Percentiles rank a stretch among this genome's conserved stretches.
Evolutionary conservation across 1,140 invertebrate species (phyloP).

Genomic region (Aphaenogaster ashmeadi): DNA sequence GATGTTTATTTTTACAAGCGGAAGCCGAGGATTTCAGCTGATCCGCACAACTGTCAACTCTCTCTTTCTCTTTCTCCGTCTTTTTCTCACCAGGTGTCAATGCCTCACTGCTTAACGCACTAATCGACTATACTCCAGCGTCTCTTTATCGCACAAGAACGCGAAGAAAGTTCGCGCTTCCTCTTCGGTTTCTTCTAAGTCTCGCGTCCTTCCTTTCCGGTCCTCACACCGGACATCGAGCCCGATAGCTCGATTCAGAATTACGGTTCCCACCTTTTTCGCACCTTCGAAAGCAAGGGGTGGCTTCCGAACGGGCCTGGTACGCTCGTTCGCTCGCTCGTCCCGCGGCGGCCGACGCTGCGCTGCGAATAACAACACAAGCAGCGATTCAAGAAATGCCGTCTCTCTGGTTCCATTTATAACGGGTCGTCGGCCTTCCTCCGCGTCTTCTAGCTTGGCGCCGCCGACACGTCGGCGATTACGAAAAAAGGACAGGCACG

Average conservation of each 20-base stretch:
- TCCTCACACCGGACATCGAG: constrained; percentile 8
- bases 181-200: constrained; percentile 23
- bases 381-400: constrained; percentile 75
- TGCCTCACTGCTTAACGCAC: not conserved
- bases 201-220: constrained; percentile 27
- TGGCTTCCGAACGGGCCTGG: constrained; percentile 23
- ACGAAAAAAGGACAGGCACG: constrained; percentile 68
- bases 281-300: constrained; percentile 52
- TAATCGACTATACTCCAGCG: not conserved
- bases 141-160: constrained; percentile 21
- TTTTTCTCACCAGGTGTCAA: not conserved
- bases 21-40: constrained; percentile 7
- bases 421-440: constrained; percentile 77
- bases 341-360: constrained; percentile 48
- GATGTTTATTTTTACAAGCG: constrained; percentile 41
- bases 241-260: constrained; percentile 26
- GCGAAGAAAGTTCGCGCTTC: constrained; percentile 25
- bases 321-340: constrained; percentile 16
- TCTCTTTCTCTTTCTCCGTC: not conserved
- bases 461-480: constrained; percentile 75
- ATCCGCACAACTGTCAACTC: constrained; percentile 51
- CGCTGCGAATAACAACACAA: constrained; percentile 77
- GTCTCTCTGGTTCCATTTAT: constrained; percentile 76
- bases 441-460: constrained; percentile 76
- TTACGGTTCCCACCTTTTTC: constrained; percentile 36